phyloP scores from a whole-genome alignment of 2,888 invertebrate species.

The Oscheius sp. region DNA sequence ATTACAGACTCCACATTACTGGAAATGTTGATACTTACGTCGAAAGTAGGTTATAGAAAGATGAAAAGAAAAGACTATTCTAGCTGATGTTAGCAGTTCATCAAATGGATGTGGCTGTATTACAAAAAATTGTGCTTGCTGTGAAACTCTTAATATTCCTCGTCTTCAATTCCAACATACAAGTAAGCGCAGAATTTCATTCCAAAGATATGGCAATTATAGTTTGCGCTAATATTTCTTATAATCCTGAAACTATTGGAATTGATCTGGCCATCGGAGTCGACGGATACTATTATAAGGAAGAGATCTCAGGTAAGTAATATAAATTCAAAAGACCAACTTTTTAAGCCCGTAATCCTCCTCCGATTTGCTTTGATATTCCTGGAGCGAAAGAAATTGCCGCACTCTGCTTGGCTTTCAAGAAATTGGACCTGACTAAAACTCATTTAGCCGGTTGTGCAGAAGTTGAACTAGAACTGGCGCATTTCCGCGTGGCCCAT shows the following conservation, averaged over 20 bases:
- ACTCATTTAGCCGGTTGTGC: slow-evolving; percentile 70
- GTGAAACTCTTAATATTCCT: slow-evolving; percentile 63
- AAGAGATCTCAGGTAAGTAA: slow-evolving; percentile 70
- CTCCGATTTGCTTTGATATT: slow-evolving; percentile 71
- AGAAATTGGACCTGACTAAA: slow-evolving; percentile 54
- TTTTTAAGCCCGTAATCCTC: slow-evolving; percentile 71
- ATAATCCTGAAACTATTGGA: slow-evolving; percentile 71
- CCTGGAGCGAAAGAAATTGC: slow-evolving; percentile 70
- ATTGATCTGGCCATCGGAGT: slow-evolving; percentile 70
- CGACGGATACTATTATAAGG: slow-evolving; percentile 69
- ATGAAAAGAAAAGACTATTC: not conserved
- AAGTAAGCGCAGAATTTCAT: slow-evolving; percentile 51
- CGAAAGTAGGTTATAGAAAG: not conserved
- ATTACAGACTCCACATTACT: slow-evolving; percentile 29
- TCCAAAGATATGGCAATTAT: not conserved
- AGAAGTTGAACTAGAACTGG: slow-evolving; percentile 68
- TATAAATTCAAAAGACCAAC: not conserved
- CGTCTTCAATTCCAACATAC: slow-evolving; percentile 55
- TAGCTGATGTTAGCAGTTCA: too few relatives aligned
- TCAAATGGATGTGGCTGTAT: slow-evolving; percentile 63
- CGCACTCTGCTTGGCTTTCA: slow-evolving; percentile 32
- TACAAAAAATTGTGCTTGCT: slow-evolving; percentile 69
- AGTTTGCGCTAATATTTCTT: slow-evolving; percentile 71
- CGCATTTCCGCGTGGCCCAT: slow-evolving; percentile 63
- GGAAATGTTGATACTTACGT: not conserved